Conservation (phyloP, 2,113 vertebrate genomes). For the Charina bottae region DNA sequence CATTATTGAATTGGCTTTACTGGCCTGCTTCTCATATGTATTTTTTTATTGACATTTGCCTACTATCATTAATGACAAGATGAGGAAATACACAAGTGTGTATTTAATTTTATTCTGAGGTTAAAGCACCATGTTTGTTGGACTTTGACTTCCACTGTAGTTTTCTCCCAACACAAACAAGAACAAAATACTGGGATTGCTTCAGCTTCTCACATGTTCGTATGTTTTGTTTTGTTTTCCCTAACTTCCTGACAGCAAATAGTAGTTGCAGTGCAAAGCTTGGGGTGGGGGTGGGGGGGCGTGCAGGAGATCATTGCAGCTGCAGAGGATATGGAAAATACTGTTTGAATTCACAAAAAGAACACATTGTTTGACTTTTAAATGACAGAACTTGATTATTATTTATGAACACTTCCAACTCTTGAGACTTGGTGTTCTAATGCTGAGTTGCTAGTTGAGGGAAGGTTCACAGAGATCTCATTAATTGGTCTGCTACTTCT, state of each 20-base stretch:
- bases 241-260: conserved; percentile 19
- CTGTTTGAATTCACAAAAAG: conserved; percentile 27
- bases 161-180: conserved; percentile 23
- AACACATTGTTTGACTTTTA: conserved; percentile 12
- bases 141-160: conserved; percentile 47
- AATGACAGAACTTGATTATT: conserved; percentile 6
- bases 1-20: conserved; percentile 1
- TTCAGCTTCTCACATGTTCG: conserved; percentile 4
- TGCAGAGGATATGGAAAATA: background rate
- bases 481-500: conserved; percentile 44
- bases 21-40: background rate
- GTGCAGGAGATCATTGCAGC: conserved; percentile 3
- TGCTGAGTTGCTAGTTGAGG: background rate
- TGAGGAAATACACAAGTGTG: background rate
- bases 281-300: background rate
- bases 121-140: conserved; percentile 41
- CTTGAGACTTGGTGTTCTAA: conserved; percentile 8
- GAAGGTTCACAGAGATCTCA: conserved; percentile 3
- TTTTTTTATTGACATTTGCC: background rate
- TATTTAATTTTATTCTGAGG: conserved; percentile 30
- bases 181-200: background rate
- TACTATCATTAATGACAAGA: conserved; percentile 22
- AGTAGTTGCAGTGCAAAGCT: conserved; percentile 24
- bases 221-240: background rate
- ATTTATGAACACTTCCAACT: conserved; percentile 9